phyloP scores from a whole-genome alignment of 2,888 invertebrate species.

The Leucophora obtusa region DNA sequence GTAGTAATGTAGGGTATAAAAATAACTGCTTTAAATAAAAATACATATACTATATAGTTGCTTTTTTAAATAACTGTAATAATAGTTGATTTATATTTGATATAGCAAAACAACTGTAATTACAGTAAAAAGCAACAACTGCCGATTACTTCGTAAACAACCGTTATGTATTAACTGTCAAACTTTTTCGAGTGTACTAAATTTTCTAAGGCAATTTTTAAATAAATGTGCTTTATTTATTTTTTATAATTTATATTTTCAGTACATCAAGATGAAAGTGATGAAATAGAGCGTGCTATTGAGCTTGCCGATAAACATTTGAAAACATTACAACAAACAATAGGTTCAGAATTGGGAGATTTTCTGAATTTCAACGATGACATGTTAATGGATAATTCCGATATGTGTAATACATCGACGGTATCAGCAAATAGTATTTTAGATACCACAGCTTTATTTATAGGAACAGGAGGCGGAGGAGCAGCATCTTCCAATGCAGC shows the following conservation, averaged over 20 bases:
- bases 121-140: too few species aligned
- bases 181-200: too few species aligned
- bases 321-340: slow-evolving; percentile 84
- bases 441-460: slow-evolving; percentile 69
- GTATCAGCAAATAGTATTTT: slow-evolving; percentile 40
- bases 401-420: slow-evolving; percentile 70
- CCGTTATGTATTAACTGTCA: too few species aligned
- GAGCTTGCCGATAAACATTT: slow-evolving; percentile 88
- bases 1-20: too few species aligned
- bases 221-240: background rate
- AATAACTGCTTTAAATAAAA: too few species aligned
- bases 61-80: too few species aligned
- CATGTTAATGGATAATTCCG: slow-evolving; percentile 74
- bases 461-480: slow-evolving; percentile 17
- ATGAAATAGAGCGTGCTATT: slow-evolving; percentile 91
- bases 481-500: slow-evolving; percentile 61
- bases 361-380: slow-evolving; percentile 77
- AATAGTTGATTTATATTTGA: too few species aligned
- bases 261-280: slow-evolving; percentile 87
- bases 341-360: slow-evolving; percentile 76
- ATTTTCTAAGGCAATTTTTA: too few species aligned
- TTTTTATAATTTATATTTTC: slow-evolving; percentile 37
- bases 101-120: too few species aligned
- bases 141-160: too few species aligned
- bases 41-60: too few species aligned